These are phyloP conservation scores for Pogonognathellus flavescens DNA, from an alignment of 1,140 invertebrate genomes.

Conservation along the genomic window DNA sequence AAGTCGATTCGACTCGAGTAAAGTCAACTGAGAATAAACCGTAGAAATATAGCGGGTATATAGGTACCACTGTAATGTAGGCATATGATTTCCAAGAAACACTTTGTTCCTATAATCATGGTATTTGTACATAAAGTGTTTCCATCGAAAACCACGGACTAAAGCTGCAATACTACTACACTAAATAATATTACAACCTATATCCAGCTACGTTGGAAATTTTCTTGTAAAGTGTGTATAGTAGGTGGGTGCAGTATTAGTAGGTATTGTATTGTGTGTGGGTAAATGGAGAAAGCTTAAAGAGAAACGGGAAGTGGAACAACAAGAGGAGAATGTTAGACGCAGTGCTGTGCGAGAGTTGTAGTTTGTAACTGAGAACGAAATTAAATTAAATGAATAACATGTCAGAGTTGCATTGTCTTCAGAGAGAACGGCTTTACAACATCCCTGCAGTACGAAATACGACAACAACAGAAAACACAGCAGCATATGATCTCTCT, in stretches of 20 bases:
- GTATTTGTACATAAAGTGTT: not conserved
- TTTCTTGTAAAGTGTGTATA: too few species aligned
- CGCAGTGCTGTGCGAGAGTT: not conserved
- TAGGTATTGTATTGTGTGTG: too few species aligned
- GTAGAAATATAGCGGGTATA: not conserved
- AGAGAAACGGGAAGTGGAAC: not conserved
- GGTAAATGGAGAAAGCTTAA: not conserved
- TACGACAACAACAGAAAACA: constrained; percentile 4
- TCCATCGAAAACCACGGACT: not conserved
- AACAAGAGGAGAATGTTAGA: not conserved
- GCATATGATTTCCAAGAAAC: not conserved
- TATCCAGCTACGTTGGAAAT: too few species aligned
- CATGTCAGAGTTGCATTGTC: constrained; percentile 41
- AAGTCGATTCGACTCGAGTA: constrained; percentile 5
- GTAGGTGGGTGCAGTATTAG: too few species aligned
- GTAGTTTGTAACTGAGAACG: constrained; percentile 7
- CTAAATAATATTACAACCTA: too few species aligned
- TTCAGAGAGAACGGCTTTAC: constrained; percentile 12
- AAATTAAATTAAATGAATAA: constrained; percentile 50
- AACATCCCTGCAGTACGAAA: not conserved
- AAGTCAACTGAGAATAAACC: not conserved
- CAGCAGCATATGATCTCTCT: not conserved
- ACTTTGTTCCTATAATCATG: not conserved
- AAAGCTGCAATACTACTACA: too few species aligned
- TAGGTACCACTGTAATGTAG: too few species aligned